Conservation (phyloP, 2,888 invertebrate genomes). For the Phengaris arion region DNA sequence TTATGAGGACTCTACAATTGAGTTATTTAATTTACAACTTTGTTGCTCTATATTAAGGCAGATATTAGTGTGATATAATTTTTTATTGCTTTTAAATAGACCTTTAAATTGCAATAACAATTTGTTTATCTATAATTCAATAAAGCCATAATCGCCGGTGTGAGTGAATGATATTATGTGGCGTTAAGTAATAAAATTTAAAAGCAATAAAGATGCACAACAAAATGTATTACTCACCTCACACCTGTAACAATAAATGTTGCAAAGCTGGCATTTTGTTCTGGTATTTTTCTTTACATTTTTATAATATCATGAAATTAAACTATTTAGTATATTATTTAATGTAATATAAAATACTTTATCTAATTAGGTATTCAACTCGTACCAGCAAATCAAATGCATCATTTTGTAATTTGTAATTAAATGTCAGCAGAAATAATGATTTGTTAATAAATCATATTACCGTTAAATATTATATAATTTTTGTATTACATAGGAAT, state of each 20-base stretch:
- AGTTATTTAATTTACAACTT: constrained; percentile 46
- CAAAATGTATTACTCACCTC: neutral
- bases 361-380: no score
- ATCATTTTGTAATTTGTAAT: no score
- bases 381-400: no score
- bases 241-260: neutral
- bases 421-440: no score
- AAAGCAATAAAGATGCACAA: constrained; percentile 2
- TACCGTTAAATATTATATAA: constrained; percentile 31
- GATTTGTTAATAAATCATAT: no score
- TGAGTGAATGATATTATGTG: constrained; percentile 4
- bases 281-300: neutral
- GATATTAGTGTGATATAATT: constrained; percentile 43
- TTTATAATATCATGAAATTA: constrained; percentile 26
- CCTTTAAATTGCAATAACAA: constrained; percentile 79
- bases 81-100: constrained; percentile 77
- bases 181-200: constrained; percentile 9
- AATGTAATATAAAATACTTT: no score
- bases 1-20: constrained; percentile 64
- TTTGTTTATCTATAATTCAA: constrained; percentile 71
- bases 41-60: constrained; percentile 43
- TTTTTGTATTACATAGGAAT: neutral
- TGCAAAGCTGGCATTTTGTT: neutral
- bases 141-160: constrained; percentile 38
- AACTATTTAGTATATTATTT: no score